These are phyloP conservation scores for Acanthosepion lycidas DNA, from an alignment of 2,888 invertebrate species.

Conservation along the genomic window DNA sequence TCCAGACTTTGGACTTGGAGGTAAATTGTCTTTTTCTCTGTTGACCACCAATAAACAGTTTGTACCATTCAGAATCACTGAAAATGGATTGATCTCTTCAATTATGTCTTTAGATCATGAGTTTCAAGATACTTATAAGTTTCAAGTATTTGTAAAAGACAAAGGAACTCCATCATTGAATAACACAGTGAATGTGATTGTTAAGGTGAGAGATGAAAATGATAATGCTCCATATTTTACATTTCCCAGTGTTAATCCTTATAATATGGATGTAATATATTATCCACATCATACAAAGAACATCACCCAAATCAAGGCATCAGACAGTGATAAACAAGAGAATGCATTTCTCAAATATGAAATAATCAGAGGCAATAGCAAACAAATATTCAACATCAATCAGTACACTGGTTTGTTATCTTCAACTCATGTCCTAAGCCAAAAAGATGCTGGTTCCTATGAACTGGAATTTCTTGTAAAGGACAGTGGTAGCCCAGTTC, in stretches of 20 bases:
- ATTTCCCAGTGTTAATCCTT: constrained; percentile 33
- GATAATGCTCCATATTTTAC: constrained; percentile 23
- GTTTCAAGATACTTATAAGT: background rate
- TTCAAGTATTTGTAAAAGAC: background rate
- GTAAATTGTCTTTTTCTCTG: background rate
- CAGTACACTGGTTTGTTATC: background rate
- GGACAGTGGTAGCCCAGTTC: constrained; percentile 9
- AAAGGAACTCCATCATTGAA: constrained; percentile 1
- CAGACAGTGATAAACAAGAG: background rate
- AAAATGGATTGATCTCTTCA: background rate
- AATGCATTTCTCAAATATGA: constrained; percentile 11
- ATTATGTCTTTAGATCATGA: constrained; percentile 14
- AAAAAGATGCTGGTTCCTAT: constrained; percentile 20
- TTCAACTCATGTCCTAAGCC: constrained; percentile 33
- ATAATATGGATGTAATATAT: background rate
- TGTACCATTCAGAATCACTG: background rate
- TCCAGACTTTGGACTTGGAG: background rate
- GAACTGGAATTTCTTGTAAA: background rate
- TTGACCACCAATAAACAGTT: background rate
- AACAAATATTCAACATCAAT: background rate
- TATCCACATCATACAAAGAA: background rate
- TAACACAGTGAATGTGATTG: constrained; percentile 1
- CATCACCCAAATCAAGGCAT: background rate
- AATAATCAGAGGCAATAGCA: constrained; percentile 22
- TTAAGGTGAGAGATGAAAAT: constrained; percentile 23